Evolutionary conservation across 2,888 invertebrate species (phyloP).

Genomic region (Andrena haemorrhoa): DNA sequence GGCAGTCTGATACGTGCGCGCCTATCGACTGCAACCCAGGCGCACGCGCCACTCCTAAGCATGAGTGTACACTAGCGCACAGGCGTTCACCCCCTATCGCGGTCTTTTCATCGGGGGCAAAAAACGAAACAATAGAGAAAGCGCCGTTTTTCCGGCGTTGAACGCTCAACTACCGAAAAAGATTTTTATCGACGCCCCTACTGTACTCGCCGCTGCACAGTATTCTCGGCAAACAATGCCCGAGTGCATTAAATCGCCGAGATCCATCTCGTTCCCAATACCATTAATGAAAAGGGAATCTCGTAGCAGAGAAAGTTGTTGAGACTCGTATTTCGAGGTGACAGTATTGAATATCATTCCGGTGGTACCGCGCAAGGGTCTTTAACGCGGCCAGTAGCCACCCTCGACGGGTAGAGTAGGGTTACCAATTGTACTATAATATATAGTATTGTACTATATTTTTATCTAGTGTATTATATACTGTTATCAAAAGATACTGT

Average conservation of each 20-base stretch:
- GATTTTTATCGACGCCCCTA: conserved; percentile 9
- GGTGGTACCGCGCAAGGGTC: too few relatives aligned
- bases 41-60: conserved; percentile 53
- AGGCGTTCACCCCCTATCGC: background rate
- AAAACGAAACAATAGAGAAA: conserved; percentile 29
- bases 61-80: too few relatives aligned
- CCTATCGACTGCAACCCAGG: conserved; percentile 65
- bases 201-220: background rate
- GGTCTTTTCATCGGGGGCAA: conserved; percentile 10
- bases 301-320: background rate
- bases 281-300: background rate
- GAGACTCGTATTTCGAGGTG: too few relatives aligned
- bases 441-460: too few relatives aligned
- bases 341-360: too few relatives aligned
- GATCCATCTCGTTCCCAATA: background rate
- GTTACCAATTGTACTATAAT: too few relatives aligned
- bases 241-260: background rate
- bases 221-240: background rate
- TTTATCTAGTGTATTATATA: too few relatives aligned
- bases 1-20: conserved; percentile 46
- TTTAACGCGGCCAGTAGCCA: too few relatives aligned
- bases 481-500: too few relatives aligned
- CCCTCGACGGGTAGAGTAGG: too few relatives aligned
- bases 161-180: conserved; percentile 14
- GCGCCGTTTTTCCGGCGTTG: conserved; percentile 13